These are phyloP conservation scores for Hydropotes inermis DNA, from an alignment of 2,113 vertebrate genomes.

Conservation along the genomic window DNA sequence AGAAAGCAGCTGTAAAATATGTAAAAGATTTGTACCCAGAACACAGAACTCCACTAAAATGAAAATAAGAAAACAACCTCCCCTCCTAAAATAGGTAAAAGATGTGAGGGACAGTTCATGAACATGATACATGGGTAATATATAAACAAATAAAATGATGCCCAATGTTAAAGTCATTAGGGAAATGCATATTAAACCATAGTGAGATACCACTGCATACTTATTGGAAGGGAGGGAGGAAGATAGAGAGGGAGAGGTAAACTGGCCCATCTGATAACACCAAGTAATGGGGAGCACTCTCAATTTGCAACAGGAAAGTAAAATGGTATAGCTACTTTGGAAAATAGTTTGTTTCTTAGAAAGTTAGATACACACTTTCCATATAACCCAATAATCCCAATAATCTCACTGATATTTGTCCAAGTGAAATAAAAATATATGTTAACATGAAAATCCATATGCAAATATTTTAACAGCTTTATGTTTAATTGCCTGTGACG, in stretches of 20 bases:
- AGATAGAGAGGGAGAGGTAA: neutral
- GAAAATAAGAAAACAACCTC: neutral
- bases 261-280: neutral
- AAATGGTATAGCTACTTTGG: neutral
- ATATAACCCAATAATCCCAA: neutral
- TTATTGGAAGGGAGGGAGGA: neutral
- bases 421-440: neutral
- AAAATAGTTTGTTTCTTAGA: neutral
- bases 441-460: neutral
- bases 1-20: neutral
- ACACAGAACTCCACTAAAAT: neutral
- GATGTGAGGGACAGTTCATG: neutral
- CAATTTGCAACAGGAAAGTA: neutral
- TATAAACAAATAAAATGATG: neutral
- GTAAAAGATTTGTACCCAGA: neutral
- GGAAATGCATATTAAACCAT: neutral
- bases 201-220: neutral
- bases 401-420: neutral
- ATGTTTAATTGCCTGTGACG: neutral
- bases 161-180: neutral
- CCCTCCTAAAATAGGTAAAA: neutral
- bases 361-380: neutral
- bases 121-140: neutral
- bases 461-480: neutral
- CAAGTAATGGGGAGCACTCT: neutral